These are phyloP conservation scores for Ommatoiulus sabulosus DNA, from an alignment of 2,888 invertebrate species.

Conservation along the genomic window DNA sequence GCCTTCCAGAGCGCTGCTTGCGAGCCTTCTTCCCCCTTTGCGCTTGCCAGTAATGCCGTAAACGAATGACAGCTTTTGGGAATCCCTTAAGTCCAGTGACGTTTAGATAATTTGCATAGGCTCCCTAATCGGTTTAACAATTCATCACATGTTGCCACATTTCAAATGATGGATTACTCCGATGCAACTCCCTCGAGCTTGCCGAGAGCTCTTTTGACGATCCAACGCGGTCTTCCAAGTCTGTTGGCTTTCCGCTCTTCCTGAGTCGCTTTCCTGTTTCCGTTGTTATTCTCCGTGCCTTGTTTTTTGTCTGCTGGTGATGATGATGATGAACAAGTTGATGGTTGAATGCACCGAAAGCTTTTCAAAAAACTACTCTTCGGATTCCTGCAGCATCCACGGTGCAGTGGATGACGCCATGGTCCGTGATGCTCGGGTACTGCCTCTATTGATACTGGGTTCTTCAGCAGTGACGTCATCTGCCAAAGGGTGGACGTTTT, in stretches of 20 bases:
- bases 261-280: constrained; percentile 34
- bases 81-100: constrained; percentile 57
- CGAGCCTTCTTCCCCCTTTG: not conserved
- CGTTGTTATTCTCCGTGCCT: constrained; percentile 27
- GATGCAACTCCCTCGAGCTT: constrained; percentile 45
- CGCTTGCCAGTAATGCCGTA: not conserved
- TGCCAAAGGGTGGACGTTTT: no score
- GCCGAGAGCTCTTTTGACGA: constrained; percentile 9
- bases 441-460: not conserved
- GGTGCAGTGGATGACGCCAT: constrained; percentile 14
- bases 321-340: constrained; percentile 34
- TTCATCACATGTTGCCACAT: constrained; percentile 58
- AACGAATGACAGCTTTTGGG: constrained; percentile 49
- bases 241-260: constrained; percentile 34
- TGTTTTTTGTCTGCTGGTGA: constrained; percentile 26
- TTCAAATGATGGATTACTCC: constrained; percentile 56
- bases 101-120: constrained; percentile 57
- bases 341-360: constrained; percentile 27
- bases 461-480: not conserved
- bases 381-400: constrained; percentile 9
- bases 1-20: not conserved
- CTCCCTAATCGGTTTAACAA: constrained; percentile 57
- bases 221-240: constrained; percentile 28
- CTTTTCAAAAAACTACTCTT: not conserved
- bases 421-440: not conserved